Base-by-base conservation (phyloP, 2,113 vertebrate genomes). In the Periophthalmus modestus region DNA sequence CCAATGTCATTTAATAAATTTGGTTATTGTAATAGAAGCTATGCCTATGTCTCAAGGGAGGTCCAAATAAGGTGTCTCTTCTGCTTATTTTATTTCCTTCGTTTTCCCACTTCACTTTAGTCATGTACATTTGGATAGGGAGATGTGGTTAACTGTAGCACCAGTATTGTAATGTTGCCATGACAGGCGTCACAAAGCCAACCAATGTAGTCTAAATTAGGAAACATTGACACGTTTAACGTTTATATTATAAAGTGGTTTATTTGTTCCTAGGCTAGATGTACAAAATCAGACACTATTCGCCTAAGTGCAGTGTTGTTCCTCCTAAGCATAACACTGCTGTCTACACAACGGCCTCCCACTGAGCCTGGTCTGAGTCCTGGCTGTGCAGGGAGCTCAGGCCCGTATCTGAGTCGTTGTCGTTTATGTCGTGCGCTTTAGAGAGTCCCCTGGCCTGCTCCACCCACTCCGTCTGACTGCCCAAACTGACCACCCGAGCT, bases 351-450 rank as follows among this genome's bases (percentile, higher is more conserved):
- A 97, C 91, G 13, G 97, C 97, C 82, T 98, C 96, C 77, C 94
- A 96, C 61, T 95, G 92, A 2, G 85, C 76, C 15, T 92, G 94
- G 88, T 98, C 97, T 6, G 97, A 98, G 87, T 98, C 97, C 86
- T 98, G 97, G 72, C 97, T 98, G 91, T 98, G 96, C 95, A 98
- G 95, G 50, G 97, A 98, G 77, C 96, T 98, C 78, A 98, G 92
- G 11, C 97, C 97, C 0, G 97, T 98, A 84, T 98, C 97, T 23
- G 97, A 98, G 85, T 99, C 97, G 72, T 98, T 96, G 71, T 95
- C 96, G 66, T 95, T 95, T 39, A 85, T 92, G 5, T 88, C 89
- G 16, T 93, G 92, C 63, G 82, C 89, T 86, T 96, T 95, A 33
- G 93, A 91, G 80, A 94, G 87, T 23, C 91, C 93, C 47, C 93